These are phyloP conservation scores for Larimichthys polyactis DNA, from an alignment of 2,113 vertebrate genomes.

Conservation along the genomic window DNA sequence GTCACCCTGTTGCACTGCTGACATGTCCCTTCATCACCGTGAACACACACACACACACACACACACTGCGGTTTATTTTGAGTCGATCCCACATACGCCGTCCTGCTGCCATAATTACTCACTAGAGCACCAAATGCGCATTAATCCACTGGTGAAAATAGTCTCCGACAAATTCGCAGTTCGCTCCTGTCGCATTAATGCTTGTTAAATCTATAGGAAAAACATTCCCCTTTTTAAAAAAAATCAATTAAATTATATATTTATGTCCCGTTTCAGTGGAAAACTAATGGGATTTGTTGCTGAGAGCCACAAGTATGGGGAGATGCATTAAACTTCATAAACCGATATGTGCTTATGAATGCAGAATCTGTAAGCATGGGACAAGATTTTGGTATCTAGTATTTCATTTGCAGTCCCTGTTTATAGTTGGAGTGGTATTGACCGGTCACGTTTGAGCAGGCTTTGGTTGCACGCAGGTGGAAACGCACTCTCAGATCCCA, in stretches of 20 bases:
- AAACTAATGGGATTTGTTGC: neutral
- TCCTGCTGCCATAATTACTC: neutral
- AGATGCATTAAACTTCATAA: neutral
- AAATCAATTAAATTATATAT: neutral
- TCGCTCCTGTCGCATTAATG: no score
- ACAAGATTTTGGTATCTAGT: no score
- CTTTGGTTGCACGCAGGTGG: no score
- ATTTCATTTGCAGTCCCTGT: no score
- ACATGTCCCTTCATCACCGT: conserved; percentile 5
- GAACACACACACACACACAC: neutral
- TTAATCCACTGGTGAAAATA: neutral
- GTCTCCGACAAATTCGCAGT: neutral
- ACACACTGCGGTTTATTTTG: neutral
- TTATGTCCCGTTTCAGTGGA: neutral
- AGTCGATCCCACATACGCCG: neutral
- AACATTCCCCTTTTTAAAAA: no score
- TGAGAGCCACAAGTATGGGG: neutral
- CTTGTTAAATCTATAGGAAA: neutral
- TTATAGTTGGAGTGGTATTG: no score
- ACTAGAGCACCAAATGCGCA: neutral
- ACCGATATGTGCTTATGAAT: no score
- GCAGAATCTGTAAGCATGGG: no score
- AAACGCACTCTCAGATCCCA: no score
- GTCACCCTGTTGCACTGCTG: neutral
- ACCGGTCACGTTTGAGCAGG: no score